Conservation (phyloP, 2,797 vertebrate species). For the Apogon hyalosoma region DNA sequence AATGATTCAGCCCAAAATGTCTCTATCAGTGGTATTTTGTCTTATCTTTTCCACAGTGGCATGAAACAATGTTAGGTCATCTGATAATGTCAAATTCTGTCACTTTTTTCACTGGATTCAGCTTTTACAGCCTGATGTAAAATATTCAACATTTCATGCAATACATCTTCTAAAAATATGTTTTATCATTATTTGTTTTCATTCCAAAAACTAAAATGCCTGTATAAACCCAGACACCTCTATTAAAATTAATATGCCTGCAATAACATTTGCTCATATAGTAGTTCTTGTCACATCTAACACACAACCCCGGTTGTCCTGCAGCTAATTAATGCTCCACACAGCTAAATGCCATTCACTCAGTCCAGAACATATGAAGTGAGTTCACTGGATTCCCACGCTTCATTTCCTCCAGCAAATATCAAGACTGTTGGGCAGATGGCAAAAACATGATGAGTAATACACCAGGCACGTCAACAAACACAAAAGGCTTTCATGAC, state of each 20-base stretch:
- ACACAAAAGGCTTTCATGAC: constrained; percentile 29
- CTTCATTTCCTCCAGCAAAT: constrained; percentile 44
- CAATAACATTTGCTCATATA: constrained; percentile 4
- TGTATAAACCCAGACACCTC: not conserved
- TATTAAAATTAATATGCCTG: constrained; percentile 1
- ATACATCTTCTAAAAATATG: not conserved
- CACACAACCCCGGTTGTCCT: constrained; percentile 8
- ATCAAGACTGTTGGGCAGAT: constrained; percentile 54
- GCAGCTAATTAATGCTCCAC: constrained; percentile 23
- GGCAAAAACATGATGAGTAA: constrained; percentile 41
- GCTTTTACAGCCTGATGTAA: too few species aligned
- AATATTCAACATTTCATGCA: too few species aligned
- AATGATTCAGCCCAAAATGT: too few species aligned
- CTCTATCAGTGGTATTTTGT: too few species aligned
- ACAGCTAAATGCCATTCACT: constrained; percentile 27
- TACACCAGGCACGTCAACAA: constrained; percentile 39
- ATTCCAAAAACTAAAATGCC: not conserved
- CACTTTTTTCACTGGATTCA: too few species aligned
- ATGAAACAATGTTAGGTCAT: too few species aligned
- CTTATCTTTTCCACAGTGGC: too few species aligned
- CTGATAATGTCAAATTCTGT: too few species aligned
- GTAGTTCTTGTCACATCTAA: constrained; percentile 18
- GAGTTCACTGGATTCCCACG: constrained; percentile 40
- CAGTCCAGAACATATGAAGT: constrained; percentile 26
- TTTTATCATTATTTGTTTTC: constrained; percentile 1